phyloP scores from a whole-genome alignment of 2,113 vertebrate genomes.

The Romanogobio albipinnatus region DNA sequence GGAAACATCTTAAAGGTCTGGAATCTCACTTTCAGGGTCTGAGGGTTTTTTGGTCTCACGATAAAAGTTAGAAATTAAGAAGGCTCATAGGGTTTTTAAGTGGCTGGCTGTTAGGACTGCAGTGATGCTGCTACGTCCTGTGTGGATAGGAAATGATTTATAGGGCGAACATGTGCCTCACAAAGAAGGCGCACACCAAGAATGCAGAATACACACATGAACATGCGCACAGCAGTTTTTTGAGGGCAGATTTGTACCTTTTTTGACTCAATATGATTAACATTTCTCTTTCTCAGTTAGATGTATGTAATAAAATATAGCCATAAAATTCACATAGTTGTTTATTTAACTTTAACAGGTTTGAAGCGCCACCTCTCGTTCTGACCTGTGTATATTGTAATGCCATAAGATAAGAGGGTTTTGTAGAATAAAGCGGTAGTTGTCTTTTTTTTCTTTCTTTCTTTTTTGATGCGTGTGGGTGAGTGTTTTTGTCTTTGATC shows the following conservation, averaged over 20 bases:
- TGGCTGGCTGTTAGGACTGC: constrained; percentile 36
- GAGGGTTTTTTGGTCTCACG: neutral
- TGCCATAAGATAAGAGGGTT: neutral
- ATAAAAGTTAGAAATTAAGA: neutral
- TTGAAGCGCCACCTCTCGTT: neutral
- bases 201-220: neutral
- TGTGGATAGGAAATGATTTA: constrained; percentile 40
- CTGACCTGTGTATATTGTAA: neutral
- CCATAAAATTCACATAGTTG: neutral
- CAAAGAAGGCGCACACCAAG: constrained; percentile 14
- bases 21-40: neutral
- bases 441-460: neutral
- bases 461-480: neutral
- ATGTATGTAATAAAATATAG: too few relatives aligned
- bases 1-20: constrained; percentile 13
- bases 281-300: neutral
- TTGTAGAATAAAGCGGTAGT: neutral
- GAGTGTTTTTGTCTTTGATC: constrained; percentile 38
- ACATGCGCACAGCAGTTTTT: constrained; percentile 6
- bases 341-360: neutral
- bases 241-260: neutral
- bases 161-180: constrained; percentile 48
- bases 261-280: neutral
- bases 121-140: constrained; percentile 46
- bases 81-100: neutral